phyloP scores from a whole-genome alignment of 2,113 vertebrate species.

The Noctilio leporinus region DNA sequence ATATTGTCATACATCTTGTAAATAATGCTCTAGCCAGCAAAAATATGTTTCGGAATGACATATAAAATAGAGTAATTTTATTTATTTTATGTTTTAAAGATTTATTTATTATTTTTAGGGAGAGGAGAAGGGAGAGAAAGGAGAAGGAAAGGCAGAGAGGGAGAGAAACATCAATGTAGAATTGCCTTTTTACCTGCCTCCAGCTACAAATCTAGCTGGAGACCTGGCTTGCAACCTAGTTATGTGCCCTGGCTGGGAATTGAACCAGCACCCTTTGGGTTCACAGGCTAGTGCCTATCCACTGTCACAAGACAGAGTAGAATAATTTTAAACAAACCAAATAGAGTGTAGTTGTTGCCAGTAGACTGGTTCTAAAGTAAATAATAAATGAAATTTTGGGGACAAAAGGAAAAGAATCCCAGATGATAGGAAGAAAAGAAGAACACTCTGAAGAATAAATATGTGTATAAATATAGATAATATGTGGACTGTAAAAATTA shows the following conservation, averaged over 20 bases:
- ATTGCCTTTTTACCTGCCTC: too few species aligned
- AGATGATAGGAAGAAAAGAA: neutral
- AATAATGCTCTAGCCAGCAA: neutral
- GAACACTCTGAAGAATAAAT: neutral
- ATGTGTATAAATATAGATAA: neutral
- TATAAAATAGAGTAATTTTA: neutral
- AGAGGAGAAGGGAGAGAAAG: too few species aligned
- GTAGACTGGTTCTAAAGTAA: neutral
- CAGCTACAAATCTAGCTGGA: too few species aligned
- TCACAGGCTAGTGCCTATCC: too few species aligned
- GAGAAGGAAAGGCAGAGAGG: too few species aligned
- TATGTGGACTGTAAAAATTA: neutral
- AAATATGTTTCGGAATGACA: neutral
- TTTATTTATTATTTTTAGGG: too few species aligned
- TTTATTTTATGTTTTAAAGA: too few species aligned
- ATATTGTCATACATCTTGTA: neutral
- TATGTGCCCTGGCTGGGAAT: too few species aligned
- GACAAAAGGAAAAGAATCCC: neutral
- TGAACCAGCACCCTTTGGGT: too few species aligned
- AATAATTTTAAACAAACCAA: neutral
- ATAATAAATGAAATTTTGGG: neutral
- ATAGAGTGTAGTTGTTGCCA: neutral
- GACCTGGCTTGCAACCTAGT: too few species aligned
- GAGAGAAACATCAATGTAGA: too few species aligned
- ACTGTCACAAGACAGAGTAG: too few species aligned